These are phyloP conservation scores for Biston stratarius DNA, from an alignment of 2,888 invertebrate genomes.

Conservation along the genomic window DNA sequence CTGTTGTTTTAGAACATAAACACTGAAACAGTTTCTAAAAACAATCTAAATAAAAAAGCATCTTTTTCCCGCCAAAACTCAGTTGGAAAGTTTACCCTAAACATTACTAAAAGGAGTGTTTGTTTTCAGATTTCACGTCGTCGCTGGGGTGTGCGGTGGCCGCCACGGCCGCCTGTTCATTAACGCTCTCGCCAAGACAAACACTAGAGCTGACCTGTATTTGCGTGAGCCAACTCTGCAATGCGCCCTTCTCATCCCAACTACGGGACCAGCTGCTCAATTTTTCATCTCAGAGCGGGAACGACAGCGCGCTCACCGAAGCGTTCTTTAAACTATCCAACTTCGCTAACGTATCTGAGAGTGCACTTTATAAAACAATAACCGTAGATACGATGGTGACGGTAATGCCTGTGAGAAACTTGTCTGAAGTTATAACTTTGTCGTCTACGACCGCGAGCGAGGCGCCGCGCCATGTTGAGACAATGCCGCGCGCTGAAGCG, in stretches of 20 bases:
- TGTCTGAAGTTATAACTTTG: constrained; percentile 46
- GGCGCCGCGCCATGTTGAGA: constrained; percentile 46
- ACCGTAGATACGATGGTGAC: constrained; percentile 48
- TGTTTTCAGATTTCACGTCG: constrained; percentile 68
- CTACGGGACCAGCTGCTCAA: constrained; percentile 65
- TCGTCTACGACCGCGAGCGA: constrained; percentile 40
- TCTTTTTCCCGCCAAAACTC: too few relatives aligned
- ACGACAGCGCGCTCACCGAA: constrained; percentile 55
- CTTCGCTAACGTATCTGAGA: constrained; percentile 60
- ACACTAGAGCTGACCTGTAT: constrained; percentile 67
- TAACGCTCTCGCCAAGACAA: constrained; percentile 57
- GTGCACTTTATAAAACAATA: constrained; percentile 60
- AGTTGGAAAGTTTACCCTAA: too few relatives aligned
- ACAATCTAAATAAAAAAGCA: too few relatives aligned
- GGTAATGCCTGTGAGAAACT: constrained; percentile 42
- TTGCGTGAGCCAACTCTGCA: constrained; percentile 70
- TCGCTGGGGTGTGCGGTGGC: constrained; percentile 63
- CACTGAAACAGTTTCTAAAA: too few relatives aligned
- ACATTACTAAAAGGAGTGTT: constrained; percentile 24
- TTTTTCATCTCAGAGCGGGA: constrained; percentile 57
- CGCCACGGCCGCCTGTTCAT: constrained; percentile 58
- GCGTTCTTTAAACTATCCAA: constrained; percentile 62
- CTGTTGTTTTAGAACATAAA: too few relatives aligned
- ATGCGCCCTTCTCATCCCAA: constrained; percentile 64
- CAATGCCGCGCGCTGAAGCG: constrained; percentile 67